Conservation (phyloP, 2,797 vertebrate species). For the Rousettus madagascariensis region DNA sequence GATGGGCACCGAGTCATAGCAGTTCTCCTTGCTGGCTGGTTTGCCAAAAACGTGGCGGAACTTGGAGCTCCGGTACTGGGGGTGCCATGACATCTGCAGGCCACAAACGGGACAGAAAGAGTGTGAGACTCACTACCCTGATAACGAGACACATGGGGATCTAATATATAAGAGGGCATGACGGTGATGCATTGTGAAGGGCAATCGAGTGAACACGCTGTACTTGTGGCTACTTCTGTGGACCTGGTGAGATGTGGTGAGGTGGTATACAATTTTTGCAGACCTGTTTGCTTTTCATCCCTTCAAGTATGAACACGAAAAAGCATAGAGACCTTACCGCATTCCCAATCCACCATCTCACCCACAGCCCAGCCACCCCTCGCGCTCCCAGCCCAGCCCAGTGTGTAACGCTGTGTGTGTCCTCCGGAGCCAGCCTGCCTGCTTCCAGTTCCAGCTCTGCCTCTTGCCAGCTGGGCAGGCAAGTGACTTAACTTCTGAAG, state of each 20-base stretch:
- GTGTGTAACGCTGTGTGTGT: too few relatives aligned
- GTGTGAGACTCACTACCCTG: not conserved
- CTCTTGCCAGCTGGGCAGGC: not conserved
- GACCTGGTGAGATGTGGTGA: not conserved
- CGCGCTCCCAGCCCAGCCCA: not conserved
- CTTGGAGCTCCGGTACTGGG: slow-evolving; percentile 95
- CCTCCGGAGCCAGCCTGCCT: not conserved
- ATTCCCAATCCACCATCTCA: too few relatives aligned
- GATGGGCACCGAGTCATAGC: slow-evolving; percentile 94
- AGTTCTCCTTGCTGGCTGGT: slow-evolving; percentile 92
- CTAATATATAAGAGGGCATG: accelerated
- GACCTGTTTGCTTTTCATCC: not conserved
- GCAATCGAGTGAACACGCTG: too few relatives aligned
- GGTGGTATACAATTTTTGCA: accelerated
- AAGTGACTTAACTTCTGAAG: not conserved
- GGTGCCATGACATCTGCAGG: slow-evolving; percentile 95
- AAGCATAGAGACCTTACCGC: not conserved
- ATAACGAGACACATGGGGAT: accelerated
- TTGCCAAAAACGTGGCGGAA: slow-evolving; percentile 96
- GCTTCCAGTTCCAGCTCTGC: not conserved
- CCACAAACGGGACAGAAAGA: not conserved
- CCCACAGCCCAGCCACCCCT: too few relatives aligned
- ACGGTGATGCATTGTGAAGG: accelerated
- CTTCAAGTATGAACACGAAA: not conserved
- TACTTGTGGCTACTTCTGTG: accelerated